Conservation (phyloP, 92 coral and sea anemone genomes). For the Anthopleura xanthogrammica region DNA sequence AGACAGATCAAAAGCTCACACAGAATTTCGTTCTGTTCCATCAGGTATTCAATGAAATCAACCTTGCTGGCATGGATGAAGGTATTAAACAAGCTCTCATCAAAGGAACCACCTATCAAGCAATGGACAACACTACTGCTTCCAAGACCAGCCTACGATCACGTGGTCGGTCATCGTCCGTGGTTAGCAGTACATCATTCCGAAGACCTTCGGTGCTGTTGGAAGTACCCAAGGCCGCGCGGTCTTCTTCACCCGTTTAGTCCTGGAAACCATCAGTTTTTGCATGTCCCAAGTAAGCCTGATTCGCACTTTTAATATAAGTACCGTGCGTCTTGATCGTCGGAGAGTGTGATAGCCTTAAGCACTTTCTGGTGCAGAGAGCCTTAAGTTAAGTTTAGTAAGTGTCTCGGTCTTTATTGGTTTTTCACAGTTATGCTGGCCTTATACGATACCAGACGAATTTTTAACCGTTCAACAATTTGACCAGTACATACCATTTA, state of each 20-base stretch:
- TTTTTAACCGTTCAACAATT: too few relatives aligned
- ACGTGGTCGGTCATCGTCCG: conserved; percentile 57
- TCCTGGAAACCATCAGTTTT: neutral
- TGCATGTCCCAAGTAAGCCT: neutral
- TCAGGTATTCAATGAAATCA: conserved; percentile 97
- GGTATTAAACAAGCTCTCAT: conserved; percentile 90
- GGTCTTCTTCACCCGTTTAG: conserved; percentile 81
- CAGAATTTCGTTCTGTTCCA: neutral
- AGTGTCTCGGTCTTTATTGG: too few relatives aligned
- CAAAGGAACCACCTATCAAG: conserved; percentile 89
- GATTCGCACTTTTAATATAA: too few relatives aligned
- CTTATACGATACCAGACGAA: too few relatives aligned
- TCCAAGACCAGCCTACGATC: conserved; percentile 69
- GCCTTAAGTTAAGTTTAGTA: too few relatives aligned
- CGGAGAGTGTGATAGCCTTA: too few relatives aligned
- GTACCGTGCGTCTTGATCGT: too few relatives aligned
- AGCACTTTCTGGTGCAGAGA: too few relatives aligned
- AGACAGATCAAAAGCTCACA: neutral
- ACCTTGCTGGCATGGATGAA: conserved; percentile 91
- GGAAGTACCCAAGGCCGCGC: conserved; percentile 78
- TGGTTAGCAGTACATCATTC: conserved; percentile 54
- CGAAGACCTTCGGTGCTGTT: conserved; percentile 79
- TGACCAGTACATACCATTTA: too few relatives aligned
- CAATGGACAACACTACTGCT: conserved; percentile 65
- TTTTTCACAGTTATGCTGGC: too few relatives aligned